These are phyloP conservation scores for Halichondria panicea DNA, from an alignment of 37 sponge, comb jelly and placozoan species.

Conservation along the genomic window DNA sequence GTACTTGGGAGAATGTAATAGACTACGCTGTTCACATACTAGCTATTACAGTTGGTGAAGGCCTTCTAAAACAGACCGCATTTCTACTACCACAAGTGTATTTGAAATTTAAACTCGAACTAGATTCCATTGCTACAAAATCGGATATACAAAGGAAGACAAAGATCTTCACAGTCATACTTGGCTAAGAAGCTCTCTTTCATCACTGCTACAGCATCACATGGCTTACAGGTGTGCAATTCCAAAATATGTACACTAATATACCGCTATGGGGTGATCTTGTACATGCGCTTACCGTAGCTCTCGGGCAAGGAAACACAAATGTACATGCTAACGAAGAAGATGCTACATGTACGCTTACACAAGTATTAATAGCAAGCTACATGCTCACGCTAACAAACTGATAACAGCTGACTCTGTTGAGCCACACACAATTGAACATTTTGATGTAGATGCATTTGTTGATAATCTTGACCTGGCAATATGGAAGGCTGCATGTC, in stretches of 20 bases:
- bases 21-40: not conserved
- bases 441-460: conserved; percentile 6
- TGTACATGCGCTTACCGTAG: conserved; percentile 20
- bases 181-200: conserved; percentile 25
- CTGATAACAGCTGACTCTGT: not conserved
- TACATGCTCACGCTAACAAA: not conserved
- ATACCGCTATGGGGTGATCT: conserved; percentile 24
- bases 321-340: too few species aligned
- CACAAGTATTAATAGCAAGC: not conserved
- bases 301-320: not conserved
- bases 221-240: conserved; percentile 17
- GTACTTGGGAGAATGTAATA: conserved; percentile 1
- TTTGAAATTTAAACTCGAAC: not conserved
- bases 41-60: too few species aligned
- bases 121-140: not conserved
- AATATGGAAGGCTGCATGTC: conserved; percentile 16
- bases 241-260: conserved; percentile 5
- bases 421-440: conserved; percentile 8
- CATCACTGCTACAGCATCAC: conserved; percentile 15
- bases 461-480: conserved; percentile 10
- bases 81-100: conserved; percentile 11
- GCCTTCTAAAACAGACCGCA: conserved; percentile 22
- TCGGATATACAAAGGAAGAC: not conserved
- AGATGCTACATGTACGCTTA: not conserved
- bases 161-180: not conserved